phyloP scores from a whole-genome alignment of 2,888 invertebrate species.

The Helleia helle region DNA sequence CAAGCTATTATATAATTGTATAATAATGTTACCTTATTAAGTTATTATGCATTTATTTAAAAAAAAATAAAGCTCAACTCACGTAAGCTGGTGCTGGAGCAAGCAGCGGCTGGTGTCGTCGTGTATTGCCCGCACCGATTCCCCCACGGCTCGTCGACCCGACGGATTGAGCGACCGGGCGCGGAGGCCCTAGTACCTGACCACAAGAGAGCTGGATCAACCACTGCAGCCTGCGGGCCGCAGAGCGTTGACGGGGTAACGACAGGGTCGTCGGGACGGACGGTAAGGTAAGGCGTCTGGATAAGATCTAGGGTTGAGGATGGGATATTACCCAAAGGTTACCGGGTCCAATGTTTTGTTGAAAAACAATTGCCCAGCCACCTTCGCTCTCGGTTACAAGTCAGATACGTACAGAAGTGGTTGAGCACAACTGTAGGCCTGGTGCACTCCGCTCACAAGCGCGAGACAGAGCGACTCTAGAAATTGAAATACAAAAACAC shows the following conservation, averaged over 20 bases:
- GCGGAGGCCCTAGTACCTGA: conserved; percentile 71
- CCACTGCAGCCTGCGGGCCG: conserved; percentile 35
- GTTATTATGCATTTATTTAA: no score
- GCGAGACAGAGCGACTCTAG: conserved; percentile 34
- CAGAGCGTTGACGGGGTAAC: conserved; percentile 30
- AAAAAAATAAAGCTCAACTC: no score
- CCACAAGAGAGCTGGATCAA: conserved; percentile 50
- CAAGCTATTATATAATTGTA: no score
- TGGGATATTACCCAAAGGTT: conserved; percentile 33
- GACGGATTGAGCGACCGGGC: conserved; percentile 65
- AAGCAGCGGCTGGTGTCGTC: conserved; percentile 50
- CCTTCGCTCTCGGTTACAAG: conserved; percentile 39
- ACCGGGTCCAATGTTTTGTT: conserved; percentile 66
- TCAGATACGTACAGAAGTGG: conserved; percentile 64
- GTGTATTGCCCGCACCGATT: conserved; percentile 60
- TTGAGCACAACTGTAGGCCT: conserved; percentile 59
- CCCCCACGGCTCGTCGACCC: conserved; percentile 63
- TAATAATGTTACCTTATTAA: no score
- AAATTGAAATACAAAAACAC: conserved; percentile 23
- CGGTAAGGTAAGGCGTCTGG: background rate
- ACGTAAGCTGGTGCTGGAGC: conserved; percentile 59
- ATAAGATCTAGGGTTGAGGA: conserved; percentile 10
- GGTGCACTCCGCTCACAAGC: conserved; percentile 34
- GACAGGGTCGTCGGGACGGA: background rate
- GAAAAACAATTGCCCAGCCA: conserved; percentile 68